Evolutionary conservation across 2,888 invertebrate genomes (phyloP).

Genomic region (Drosophila prostipennis): DNA sequence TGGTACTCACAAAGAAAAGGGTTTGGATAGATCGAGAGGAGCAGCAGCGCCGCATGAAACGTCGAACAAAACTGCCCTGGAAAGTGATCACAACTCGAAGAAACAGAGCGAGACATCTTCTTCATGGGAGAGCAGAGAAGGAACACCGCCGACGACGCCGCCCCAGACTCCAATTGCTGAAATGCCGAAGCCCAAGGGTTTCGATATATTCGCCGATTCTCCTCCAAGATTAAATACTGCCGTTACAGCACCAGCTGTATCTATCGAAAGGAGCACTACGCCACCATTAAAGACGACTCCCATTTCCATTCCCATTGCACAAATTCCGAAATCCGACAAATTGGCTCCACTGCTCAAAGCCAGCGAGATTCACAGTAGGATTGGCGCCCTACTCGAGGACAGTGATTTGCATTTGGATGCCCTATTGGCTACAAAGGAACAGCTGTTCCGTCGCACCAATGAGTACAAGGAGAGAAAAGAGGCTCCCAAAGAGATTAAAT

Average conservation of each 20-base stretch:
- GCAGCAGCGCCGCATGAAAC: constrained; percentile 2
- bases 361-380: constrained; percentile 78
- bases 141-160: constrained; percentile 46
- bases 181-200: constrained; percentile 30
- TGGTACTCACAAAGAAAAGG: neutral
- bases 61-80: neutral
- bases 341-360: constrained; percentile 42
- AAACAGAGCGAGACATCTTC: constrained; percentile 20
- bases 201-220: constrained; percentile 80
- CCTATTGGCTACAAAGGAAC: constrained; percentile 64
- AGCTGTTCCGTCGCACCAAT: constrained; percentile 66
- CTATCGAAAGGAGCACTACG: constrained; percentile 58
- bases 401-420: constrained; percentile 73
- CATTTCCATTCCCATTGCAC: neutral
- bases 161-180: constrained; percentile 9
- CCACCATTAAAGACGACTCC: constrained; percentile 55
- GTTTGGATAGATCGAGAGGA: neutral
- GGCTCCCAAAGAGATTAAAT: constrained; percentile 27
- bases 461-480: constrained; percentile 60
- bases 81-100: neutral
- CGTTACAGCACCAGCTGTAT: constrained; percentile 14
- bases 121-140: constrained; percentile 22
- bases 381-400: constrained; percentile 78
- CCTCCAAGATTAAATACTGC: constrained; percentile 67
- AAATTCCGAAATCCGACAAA: neutral